Conservation (phyloP, 1,140 invertebrate species). For the Formica selysi region DNA sequence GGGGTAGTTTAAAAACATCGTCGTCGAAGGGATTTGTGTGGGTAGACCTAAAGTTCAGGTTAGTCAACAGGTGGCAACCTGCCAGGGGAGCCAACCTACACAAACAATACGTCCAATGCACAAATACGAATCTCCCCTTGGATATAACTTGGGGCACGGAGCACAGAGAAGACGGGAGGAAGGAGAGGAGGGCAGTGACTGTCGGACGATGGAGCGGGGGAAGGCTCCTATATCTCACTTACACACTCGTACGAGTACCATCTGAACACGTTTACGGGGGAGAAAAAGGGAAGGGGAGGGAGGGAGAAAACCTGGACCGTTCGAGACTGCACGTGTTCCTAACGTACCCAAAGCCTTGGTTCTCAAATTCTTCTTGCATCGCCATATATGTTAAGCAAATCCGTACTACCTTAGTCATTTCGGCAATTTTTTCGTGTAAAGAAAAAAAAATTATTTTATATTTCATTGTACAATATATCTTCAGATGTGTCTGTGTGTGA, state of each 20-base stretch:
- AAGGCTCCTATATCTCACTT: slow-evolving; percentile 82
- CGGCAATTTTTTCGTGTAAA: slow-evolving; percentile 7
- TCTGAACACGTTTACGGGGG: slow-evolving; percentile 80
- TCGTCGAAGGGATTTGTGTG: slow-evolving; percentile 74
- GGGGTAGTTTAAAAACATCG: slow-evolving; percentile 79
- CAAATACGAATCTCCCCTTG: slow-evolving; percentile 84
- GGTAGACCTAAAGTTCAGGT: slow-evolving; percentile 80
- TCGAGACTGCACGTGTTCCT: slow-evolving; percentile 86
- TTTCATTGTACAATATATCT: neutral
- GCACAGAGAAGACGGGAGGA: slow-evolving; percentile 35
- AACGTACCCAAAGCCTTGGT: slow-evolving; percentile 85
- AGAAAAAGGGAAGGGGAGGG: slow-evolving; percentile 29
- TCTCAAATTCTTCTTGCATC: slow-evolving; percentile 76
- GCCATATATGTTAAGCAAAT: slow-evolving; percentile 1
- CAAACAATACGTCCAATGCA: slow-evolving; percentile 85
- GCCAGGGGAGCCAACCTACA: slow-evolving; percentile 84
- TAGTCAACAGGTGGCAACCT: slow-evolving; percentile 87
- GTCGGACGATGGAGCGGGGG: slow-evolving; percentile 57
- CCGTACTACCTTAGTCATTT: neutral
- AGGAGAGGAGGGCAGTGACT: slow-evolving; percentile 56
- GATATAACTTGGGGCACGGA: slow-evolving; percentile 79
- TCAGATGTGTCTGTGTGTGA: neutral
- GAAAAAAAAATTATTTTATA: neutral
- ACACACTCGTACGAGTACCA: slow-evolving; percentile 79
- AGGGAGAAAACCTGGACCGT: slow-evolving; percentile 80